Percentiles rank a stretch among this genome's conserved stretches.
These are phyloP conservation scores for Melanostigma gelatinosum DNA, from an alignment of 2,113 vertebrate species.

Conservation along the genomic window DNA sequence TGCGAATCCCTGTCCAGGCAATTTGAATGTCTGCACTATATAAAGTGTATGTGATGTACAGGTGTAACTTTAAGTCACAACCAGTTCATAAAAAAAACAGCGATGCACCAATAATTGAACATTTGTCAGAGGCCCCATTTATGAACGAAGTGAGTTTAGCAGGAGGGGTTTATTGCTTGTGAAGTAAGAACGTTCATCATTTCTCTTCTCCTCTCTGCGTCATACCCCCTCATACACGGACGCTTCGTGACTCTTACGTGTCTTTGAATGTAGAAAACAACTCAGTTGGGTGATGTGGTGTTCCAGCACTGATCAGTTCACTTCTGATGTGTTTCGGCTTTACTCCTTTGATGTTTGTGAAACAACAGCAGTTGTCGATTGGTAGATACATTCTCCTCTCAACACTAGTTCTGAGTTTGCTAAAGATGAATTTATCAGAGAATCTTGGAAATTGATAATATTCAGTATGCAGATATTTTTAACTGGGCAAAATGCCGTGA, in stretches of 20 bases:
- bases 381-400: neutral
- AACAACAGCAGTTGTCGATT: neutral
- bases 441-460: neutral
- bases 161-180: neutral
- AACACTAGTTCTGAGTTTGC: neutral
- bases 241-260: neutral
- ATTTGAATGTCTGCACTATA: neutral
- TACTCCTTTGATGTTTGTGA: conserved; percentile 10
- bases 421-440: neutral
- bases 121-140: neutral
- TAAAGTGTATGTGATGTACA: neutral
- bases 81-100: neutral
- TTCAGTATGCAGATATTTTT: neutral
- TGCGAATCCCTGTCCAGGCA: no score
- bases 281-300: neutral
- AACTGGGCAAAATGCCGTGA: neutral
- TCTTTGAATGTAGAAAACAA: conserved; percentile 23
- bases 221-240: neutral
- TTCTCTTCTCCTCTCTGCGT: neutral
- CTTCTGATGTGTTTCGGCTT: conserved; percentile 14
- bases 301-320: neutral
- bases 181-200: neutral
- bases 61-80: neutral
- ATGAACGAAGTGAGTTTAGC: neutral
- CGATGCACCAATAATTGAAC: neutral